Evolutionary conservation across 2,888 invertebrate genomes (phyloP), one percentile per base, ranked within the genome.

Genomic region (Crepidodera aurea): DNA sequence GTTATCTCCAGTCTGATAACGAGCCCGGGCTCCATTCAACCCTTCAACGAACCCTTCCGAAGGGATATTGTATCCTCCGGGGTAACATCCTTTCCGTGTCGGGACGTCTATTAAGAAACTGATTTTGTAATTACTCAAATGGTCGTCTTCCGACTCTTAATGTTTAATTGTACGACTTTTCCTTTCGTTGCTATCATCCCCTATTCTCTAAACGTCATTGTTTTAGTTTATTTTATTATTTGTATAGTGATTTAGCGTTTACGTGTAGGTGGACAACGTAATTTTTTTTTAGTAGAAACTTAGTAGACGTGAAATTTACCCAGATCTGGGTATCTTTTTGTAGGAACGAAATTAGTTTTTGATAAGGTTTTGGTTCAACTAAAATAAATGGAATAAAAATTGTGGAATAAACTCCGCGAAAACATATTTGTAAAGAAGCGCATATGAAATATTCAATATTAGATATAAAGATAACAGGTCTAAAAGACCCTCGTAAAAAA

Each of bases 81-180:
- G 74, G 74, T 67, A 68, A 67, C 72, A 70, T 74, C 73, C 72
- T 68, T 64, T 68, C 61, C 71, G 65, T 73, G 72, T 73, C 70
- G 72, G 73, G 72, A 72, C 73, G 71, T 66, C 75, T 73, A 76
- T 76, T 76, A 76, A 76, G 77, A 75, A 75, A 73, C 77, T 75
- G 74, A 73, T 74, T 74, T 68, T 62, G 72, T 74, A 77, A 77
- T 77, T 75, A 76, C 71, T 74, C 72, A 75, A 75, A 75, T 74
- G 69, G 69, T 69, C 62, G 71, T 69, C 66, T 69, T 69, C 68
- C 73, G 68, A 67, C 67, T 71, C 67, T 65, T 64, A 69, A 66
- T 69, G 69, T 66, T 65, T 71, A 71, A 73, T 71, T 69, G 65
- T 68, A 58, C 51, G 40, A 44, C 10, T 29, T 10, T 8, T 2